These are phyloP conservation scores for Oeneis ivallda DNA, from an alignment of 2,888 invertebrate species.

Conservation along the genomic window DNA sequence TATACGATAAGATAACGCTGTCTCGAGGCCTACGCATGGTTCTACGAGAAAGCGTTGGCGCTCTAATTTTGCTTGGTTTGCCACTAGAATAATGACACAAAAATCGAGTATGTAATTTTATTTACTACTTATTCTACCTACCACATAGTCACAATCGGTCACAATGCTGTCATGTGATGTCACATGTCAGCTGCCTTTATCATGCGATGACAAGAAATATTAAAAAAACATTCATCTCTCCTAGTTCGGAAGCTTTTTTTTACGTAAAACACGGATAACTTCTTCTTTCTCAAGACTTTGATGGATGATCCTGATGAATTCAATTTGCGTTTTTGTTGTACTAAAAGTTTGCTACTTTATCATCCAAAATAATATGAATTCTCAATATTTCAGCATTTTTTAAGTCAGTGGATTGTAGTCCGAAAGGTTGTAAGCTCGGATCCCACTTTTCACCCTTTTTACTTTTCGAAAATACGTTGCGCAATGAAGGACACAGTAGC, in stretches of 20 bases:
- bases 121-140: neutral
- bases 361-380: slow-evolving; percentile 2
- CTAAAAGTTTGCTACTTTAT: slow-evolving; percentile 32
- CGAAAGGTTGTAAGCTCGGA: too few relatives aligned
- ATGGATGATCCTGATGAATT: slow-evolving; percentile 66
- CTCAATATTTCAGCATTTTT: too few relatives aligned
- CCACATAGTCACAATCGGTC: neutral
- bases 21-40: too few relatives aligned
- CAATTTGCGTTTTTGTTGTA: slow-evolving; percentile 54
- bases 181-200: slow-evolving; percentile 8
- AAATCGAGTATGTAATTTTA: neutral
- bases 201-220: slow-evolving; percentile 45
- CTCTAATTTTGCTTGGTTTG: too few relatives aligned
- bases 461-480: too few relatives aligned
- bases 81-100: too few relatives aligned
- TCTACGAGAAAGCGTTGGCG: too few relatives aligned
- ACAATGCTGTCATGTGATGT: too few relatives aligned
- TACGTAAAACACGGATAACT: slow-evolving; percentile 54
- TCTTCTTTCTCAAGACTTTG: slow-evolving; percentile 57
- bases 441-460: too few relatives aligned
- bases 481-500: too few relatives aligned
- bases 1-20: too few relatives aligned
- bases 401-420: too few relatives aligned
- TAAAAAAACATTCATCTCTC: slow-evolving; percentile 50
- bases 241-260: slow-evolving; percentile 46